Evolutionary conservation across 2,797 vertebrate species (phyloP).

Genomic region (Carduelis carduelis): DNA sequence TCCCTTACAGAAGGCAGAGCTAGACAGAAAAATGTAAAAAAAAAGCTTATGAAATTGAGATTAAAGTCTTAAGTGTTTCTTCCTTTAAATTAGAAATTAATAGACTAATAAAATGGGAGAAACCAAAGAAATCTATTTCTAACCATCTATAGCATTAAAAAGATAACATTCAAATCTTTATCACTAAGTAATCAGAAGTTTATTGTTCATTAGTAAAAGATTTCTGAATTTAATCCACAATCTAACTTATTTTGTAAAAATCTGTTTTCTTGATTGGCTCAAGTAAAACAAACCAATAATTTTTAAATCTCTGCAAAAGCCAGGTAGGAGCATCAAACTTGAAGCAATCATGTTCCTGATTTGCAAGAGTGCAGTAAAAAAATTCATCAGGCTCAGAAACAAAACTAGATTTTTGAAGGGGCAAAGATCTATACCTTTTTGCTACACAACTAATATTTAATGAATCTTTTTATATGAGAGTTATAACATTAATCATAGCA

Average conservation of each 20-base stretch:
- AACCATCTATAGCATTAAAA: background rate
- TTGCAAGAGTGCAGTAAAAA: background rate
- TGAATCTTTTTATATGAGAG: background rate
- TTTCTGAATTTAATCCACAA: background rate
- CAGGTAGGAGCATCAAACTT: background rate
- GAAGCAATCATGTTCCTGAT: background rate
- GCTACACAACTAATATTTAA: background rate
- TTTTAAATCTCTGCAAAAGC: background rate
- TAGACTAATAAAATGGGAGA: accelerated
- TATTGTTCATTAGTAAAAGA: background rate
- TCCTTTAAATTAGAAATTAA: background rate
- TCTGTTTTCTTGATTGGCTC: background rate
- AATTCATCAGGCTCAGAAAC: background rate
- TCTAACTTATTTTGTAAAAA: background rate
- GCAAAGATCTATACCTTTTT: background rate
- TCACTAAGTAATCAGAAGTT: background rate
- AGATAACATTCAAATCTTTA: background rate
- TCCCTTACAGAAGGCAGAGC: background rate
- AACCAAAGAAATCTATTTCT: background rate
- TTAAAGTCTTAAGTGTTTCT: background rate
- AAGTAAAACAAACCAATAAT: background rate
- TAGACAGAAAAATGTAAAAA: background rate
- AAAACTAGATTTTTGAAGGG: background rate
- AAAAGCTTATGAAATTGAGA: background rate
- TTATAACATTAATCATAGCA: background rate